Percentiles rank a stretch among this genome's conserved stretches.
phyloP scores from a whole-genome alignment of 2,797 vertebrate species.

The Scolopax bukidnonensis region DNA sequence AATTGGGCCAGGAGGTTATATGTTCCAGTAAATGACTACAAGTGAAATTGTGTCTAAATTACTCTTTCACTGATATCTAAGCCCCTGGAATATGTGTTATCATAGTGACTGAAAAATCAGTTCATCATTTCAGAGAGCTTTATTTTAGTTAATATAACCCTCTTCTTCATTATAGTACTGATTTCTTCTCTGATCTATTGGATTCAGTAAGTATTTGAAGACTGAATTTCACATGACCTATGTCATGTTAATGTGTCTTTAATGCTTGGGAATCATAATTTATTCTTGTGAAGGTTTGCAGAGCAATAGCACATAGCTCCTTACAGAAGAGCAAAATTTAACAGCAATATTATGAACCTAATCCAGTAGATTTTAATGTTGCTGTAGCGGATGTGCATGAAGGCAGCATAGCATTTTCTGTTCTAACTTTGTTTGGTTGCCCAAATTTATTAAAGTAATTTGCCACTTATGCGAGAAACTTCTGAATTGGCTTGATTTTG shows the following conservation, averaged over 20 bases:
- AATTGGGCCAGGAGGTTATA: constrained; percentile 41
- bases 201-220: constrained; percentile 52
- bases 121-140: constrained; percentile 47
- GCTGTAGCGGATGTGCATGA: background rate
- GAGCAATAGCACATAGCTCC: background rate
- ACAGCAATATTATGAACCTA: background rate
- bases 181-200: constrained; percentile 54
- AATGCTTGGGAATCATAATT: constrained; percentile 8
- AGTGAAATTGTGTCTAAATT: constrained; percentile 59
- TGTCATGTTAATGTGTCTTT: constrained; percentile 34
- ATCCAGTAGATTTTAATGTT: background rate
- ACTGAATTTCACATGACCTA: constrained; percentile 57
- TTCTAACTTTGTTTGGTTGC: background rate
- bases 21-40: constrained; percentile 64
- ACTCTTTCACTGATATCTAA: constrained; percentile 42
- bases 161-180: background rate
- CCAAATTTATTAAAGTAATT: background rate
- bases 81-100: constrained; percentile 38
- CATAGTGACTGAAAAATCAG: constrained; percentile 30
- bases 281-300: constrained; percentile 7
- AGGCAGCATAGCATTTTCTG: background rate
- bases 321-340: background rate
- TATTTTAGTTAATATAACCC: constrained; percentile 45
- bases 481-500: background rate
- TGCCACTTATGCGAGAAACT: background rate